Base-by-base conservation (phyloP, 1,140 invertebrate genomes). In the Acromyrmex charruanus region DNA sequence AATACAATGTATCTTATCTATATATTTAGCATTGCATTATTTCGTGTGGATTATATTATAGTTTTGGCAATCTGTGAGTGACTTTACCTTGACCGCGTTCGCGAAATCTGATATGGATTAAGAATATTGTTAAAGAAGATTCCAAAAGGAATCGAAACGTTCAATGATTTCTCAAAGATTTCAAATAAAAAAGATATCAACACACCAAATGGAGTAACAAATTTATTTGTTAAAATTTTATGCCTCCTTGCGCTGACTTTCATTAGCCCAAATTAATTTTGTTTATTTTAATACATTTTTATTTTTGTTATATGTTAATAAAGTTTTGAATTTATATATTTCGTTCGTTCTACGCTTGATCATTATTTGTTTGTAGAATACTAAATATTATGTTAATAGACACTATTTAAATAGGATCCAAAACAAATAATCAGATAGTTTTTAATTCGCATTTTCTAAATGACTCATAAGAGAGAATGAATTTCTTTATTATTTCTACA, bases 271-370 rank as follows among this genome's bases (percentile, higher is more conserved):
- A 0, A 35, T 35, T 35, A 35, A 35, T 35, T 35, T 35, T 6
- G 31, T 35, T 35, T 35, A 35, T 35, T 35, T 66, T 39, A n/a
- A 66, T 39, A 39, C 6, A 68, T 68, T 68, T 66, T 68, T 68
- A 68, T 68, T 68, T 66, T 68, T 68, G 10, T 44, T 44, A 44
- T 44, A 44, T 12, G 10, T 44, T 10, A 44, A 44, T 44, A 44
- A 44, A 44, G 9, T 44, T 44, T 44, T 21, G 12, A 44, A 21
- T 68, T 44, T 5, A 44, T 2, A 14, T 44, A 21, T 4, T 44
- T 21, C 1, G n/a, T 44, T 44, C 16, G 39, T 44, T 44, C 16
- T 18, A 44, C 63, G n/a, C 0, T 44, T 68, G 6, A 68, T 68
- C n/a, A n/a, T 66, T 18, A 18, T 18, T 31, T 31, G 14, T 9